Evolutionary conservation across 2,797 vertebrate species (phyloP).

Genomic region (Zalophus californianus): DNA sequence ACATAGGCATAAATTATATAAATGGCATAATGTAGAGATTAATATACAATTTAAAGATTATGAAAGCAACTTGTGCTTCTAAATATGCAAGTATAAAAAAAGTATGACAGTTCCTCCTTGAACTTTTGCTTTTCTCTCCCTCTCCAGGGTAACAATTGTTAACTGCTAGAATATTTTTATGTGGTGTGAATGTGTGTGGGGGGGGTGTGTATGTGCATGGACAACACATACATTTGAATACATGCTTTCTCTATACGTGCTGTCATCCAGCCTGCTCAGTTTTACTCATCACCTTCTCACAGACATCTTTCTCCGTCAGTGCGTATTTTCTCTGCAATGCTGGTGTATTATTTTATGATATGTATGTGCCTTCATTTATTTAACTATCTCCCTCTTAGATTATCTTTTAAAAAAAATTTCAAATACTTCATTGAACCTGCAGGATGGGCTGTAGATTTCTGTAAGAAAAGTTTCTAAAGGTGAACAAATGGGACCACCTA

Average conservation of each 20-base stretch:
- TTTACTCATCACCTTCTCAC: background rate
- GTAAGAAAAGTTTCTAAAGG: conserved; percentile 9
- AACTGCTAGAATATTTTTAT: conserved; percentile 5
- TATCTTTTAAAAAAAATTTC: background rate
- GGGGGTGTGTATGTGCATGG: rapidly evolving
- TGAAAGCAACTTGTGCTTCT: conserved; percentile 9
- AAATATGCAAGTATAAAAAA: background rate
- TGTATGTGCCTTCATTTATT: background rate
- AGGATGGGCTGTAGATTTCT: conserved; percentile 3
- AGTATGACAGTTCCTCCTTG: background rate
- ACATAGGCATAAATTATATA: background rate
- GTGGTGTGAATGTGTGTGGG: background rate
- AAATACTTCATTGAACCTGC: background rate
- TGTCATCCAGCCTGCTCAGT: background rate
- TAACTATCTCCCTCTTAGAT: background rate
- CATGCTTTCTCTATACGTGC: background rate
- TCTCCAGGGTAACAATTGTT: background rate
- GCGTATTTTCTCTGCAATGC: background rate
- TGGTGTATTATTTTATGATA: background rate
- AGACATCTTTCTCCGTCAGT: background rate
- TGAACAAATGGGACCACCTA: background rate
- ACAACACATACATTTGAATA: background rate
- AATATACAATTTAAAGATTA: background rate
- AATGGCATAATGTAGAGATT: background rate
- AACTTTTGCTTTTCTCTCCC: background rate